Evolutionary conservation across 2,113 vertebrate species (phyloP).

Genomic region (Poeciliopsis retropinna): DNA sequence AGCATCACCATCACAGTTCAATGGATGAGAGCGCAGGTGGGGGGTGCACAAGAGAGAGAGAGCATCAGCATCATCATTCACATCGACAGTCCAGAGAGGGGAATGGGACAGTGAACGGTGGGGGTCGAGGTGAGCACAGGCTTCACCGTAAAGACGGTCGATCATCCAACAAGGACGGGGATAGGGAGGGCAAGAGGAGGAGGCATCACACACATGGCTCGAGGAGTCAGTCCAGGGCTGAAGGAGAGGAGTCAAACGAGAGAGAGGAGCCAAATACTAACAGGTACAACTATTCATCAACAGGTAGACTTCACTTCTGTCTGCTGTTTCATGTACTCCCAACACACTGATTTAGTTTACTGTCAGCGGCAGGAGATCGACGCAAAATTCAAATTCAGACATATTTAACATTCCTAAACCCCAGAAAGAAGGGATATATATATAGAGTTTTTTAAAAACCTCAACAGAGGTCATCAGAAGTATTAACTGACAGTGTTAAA

Average conservation of each 20-base stretch:
- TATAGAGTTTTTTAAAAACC: too few relatives aligned
- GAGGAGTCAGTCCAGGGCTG: constrained; percentile 71
- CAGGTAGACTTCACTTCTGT: too few relatives aligned
- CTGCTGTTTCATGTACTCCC: too few relatives aligned
- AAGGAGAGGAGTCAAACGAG: constrained; percentile 80
- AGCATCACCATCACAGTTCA: constrained; percentile 86
- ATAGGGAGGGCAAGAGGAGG: constrained; percentile 80
- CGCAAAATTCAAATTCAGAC: too few relatives aligned
- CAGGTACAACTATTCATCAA: constrained; percentile 59
- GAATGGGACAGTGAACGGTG: constrained; percentile 74
- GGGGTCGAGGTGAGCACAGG: constrained; percentile 76
- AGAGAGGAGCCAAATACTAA: constrained; percentile 73
- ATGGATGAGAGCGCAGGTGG: constrained; percentile 76
- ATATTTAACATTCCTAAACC: too few relatives aligned
- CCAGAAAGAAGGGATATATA: too few relatives aligned
- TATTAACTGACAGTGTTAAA: too few relatives aligned
- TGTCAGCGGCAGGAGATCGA: too few relatives aligned
- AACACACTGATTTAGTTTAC: too few relatives aligned
- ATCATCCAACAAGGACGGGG: constrained; percentile 76
- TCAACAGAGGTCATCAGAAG: too few relatives aligned
- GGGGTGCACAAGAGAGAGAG: constrained; percentile 75
- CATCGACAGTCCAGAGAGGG: constrained; percentile 83
- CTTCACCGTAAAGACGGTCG: constrained; percentile 83
- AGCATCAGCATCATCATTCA: constrained; percentile 84
- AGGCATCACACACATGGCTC: constrained; percentile 80